Conservation (phyloP, 1,140 invertebrate genomes). For the Tyrophagus putrescentiae region DNA sequence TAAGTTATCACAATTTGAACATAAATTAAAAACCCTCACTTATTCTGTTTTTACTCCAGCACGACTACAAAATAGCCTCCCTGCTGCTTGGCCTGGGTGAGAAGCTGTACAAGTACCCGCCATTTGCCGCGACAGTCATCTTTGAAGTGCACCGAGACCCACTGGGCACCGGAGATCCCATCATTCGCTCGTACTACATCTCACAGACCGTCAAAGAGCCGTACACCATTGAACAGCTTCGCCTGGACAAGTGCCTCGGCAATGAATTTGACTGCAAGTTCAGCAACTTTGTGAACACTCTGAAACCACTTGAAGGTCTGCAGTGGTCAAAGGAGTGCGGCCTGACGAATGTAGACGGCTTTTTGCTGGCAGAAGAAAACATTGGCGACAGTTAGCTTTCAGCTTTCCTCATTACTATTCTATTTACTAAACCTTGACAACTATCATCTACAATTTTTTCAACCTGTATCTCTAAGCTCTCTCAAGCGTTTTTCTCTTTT, state of each 20-base stretch:
- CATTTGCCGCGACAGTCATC: conserved; percentile 7
- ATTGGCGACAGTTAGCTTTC: too few species aligned
- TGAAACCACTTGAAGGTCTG: too few species aligned
- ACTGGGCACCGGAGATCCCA: neutral
- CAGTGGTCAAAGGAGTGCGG: too few species aligned
- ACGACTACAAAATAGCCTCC: conserved; percentile 5
- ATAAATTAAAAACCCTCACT: neutral
- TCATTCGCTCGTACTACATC: neutral
- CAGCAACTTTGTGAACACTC: too few species aligned
- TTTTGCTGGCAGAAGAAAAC: too few species aligned
- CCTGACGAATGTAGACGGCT: too few species aligned
- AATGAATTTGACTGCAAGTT: neutral
- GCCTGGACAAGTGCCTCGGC: neutral
- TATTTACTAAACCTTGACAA: too few species aligned
- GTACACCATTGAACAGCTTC: neutral
- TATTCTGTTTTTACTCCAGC: neutral
- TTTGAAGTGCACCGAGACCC: conserved; percentile 1
- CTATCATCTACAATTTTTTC: too few species aligned
- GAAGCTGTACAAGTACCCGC: neutral
- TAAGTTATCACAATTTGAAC: too few species aligned
- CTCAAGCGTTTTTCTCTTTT: too few species aligned
- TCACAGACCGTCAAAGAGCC: neutral
- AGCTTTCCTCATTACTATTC: too few species aligned
- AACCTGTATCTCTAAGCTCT: too few species aligned
- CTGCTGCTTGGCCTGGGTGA: neutral